Percentiles rank a stretch among this genome's conserved stretches.
phyloP scores from a whole-genome alignment of 1,140 invertebrate species.

The Andrena cerasifolii region DNA sequence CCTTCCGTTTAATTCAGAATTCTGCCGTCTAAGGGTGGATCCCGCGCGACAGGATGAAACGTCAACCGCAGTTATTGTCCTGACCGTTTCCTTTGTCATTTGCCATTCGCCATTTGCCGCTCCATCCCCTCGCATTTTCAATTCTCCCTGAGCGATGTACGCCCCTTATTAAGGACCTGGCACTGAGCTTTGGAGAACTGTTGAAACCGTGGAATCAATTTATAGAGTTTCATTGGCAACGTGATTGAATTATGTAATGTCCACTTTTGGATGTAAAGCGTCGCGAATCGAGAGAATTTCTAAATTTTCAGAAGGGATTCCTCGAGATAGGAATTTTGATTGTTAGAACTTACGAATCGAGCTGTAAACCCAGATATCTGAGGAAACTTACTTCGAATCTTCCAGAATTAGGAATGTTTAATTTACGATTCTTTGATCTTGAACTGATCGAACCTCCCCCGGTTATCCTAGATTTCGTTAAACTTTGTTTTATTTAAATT shows the following conservation, averaged over 20 bases:
- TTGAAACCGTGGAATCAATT: background rate
- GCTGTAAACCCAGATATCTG: too few relatives aligned
- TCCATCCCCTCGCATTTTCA: background rate
- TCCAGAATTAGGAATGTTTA: too few relatives aligned
- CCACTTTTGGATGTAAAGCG: background rate
- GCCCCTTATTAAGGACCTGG: background rate
- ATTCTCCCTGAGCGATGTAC: background rate
- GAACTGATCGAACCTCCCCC: too few relatives aligned
- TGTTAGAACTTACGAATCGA: too few relatives aligned
- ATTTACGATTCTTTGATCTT: too few relatives aligned
- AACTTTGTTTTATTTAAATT: background rate
- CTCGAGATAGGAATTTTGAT: too few relatives aligned
- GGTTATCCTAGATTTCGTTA: too few relatives aligned
- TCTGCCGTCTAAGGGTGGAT: background rate
- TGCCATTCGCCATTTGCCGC: background rate
- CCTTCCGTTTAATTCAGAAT: slow-evolving; percentile 3
- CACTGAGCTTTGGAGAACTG: background rate
- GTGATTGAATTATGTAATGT: background rate
- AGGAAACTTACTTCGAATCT: too few relatives aligned
- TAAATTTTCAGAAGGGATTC: too few relatives aligned
- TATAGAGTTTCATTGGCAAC: background rate
- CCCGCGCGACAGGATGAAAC: background rate
- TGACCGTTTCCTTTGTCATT: background rate
- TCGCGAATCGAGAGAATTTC: too few relatives aligned
- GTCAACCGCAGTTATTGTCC: slow-evolving; percentile 25